phyloP scores from a whole-genome alignment of 2,113 vertebrate species.

The Caranx melampygus region DNA sequence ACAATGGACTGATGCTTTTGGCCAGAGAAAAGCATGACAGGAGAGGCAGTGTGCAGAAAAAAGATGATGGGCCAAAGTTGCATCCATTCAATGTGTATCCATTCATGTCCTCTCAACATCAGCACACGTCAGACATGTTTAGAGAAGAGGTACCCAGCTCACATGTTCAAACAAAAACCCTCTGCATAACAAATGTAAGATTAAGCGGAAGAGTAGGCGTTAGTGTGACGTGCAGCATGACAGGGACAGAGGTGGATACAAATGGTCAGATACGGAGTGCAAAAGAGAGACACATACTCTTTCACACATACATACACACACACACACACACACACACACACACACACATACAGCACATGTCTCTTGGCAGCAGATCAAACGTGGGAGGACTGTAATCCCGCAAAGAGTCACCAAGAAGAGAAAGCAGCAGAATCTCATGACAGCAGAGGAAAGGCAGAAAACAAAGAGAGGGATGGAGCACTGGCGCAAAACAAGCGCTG shows the following conservation, averaged over 20 bases:
- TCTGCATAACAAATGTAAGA: constrained; percentile 15
- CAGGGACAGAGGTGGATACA: constrained; percentile 57
- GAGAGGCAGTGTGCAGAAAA: neutral
- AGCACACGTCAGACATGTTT: constrained; percentile 4
- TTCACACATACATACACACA: neutral
- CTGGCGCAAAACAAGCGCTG: constrained; percentile 55
- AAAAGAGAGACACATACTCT: constrained; percentile 28
- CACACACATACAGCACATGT: constrained; percentile 29
- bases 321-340: constrained; percentile 16
- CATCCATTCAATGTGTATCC: neutral
- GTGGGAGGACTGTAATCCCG: constrained; percentile 70
- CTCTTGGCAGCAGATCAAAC: constrained; percentile 66
- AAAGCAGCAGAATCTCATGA: constrained; percentile 61
- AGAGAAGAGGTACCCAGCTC: neutral
- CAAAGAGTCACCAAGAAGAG: constrained; percentile 43
- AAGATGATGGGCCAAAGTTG: neutral
- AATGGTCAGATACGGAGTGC: constrained; percentile 47
- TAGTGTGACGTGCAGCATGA: constrained; percentile 40
- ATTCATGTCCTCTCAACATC: neutral
- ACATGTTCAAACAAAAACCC: constrained; percentile 6
- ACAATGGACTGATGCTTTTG: no score
- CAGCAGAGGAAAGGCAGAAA: constrained; percentile 56
- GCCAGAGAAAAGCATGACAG: neutral
- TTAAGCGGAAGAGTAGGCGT: constrained; percentile 18
- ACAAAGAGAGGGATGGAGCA: constrained; percentile 59